These are phyloP conservation scores for Apogon hyalosoma DNA, from an alignment of 2,797 vertebrate species.

Conservation along the genomic window DNA sequence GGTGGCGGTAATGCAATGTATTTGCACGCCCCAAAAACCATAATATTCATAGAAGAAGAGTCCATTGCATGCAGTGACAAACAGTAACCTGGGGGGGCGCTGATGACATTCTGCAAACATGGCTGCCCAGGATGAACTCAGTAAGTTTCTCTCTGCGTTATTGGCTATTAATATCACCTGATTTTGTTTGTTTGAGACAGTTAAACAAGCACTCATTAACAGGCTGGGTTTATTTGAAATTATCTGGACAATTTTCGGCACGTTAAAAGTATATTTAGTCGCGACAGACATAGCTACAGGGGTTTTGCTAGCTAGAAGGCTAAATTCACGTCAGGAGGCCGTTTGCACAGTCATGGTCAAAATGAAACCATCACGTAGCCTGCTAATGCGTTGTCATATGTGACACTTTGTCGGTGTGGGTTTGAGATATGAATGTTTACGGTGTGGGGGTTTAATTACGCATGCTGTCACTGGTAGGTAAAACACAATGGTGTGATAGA, in stretches of 20 bases:
- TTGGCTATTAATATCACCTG: constrained; percentile 20
- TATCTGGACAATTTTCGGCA: background rate
- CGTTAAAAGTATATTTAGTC: background rate
- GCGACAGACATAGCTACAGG: constrained; percentile 50
- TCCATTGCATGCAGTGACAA: constrained; percentile 44
- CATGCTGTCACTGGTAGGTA: constrained; percentile 28
- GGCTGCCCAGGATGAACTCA: constrained; percentile 97
- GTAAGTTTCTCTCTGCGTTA: constrained; percentile 88
- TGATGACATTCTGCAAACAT: constrained; percentile 80
- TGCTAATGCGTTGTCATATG: constrained; percentile 2
- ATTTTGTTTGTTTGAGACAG: background rate
- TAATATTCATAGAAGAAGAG: constrained; percentile 35
- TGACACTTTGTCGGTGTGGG: background rate
- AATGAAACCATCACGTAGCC: constrained; percentile 64
- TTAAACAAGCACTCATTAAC: background rate
- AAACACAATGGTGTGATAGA: background rate
- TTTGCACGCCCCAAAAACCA: too few relatives aligned
- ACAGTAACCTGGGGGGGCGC: constrained; percentile 44
- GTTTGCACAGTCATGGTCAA: constrained; percentile 86
- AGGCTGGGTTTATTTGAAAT: background rate
- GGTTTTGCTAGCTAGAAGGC: constrained; percentile 63
- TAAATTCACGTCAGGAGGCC: constrained; percentile 78
- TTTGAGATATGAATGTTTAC: background rate
- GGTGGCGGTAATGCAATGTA: too few relatives aligned
- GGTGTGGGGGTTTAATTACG: background rate